Evolutionary conservation across 2,888 invertebrate species (phyloP).

Genomic region (Atethmia centrago): DNA sequence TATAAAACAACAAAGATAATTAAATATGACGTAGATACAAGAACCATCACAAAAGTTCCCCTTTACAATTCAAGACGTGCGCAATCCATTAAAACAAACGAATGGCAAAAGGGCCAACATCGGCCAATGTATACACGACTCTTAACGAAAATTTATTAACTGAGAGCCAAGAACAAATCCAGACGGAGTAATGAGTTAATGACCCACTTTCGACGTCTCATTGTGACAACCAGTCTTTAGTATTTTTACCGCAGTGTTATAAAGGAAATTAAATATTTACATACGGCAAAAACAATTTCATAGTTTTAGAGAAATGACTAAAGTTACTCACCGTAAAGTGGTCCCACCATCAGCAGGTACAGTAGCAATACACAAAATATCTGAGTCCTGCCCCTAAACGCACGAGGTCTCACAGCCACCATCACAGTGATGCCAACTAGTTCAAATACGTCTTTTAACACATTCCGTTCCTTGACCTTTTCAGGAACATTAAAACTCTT

Average conservation of each 20-base stretch:
- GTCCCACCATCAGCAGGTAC: slow-evolving; percentile 87
- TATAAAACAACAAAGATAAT: background rate
- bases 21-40: background rate
- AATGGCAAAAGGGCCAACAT: slow-evolving; percentile 43
- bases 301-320: background rate
- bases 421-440: slow-evolving; percentile 84
- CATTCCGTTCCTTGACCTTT: slow-evolving; percentile 68
- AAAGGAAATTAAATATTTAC: slow-evolving; percentile 32
- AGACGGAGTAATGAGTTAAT: slow-evolving; percentile 63
- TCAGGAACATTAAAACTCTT: slow-evolving; percentile 36
- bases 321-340: slow-evolving; percentile 85
- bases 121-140: slow-evolving; percentile 29
- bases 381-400: slow-evolving; percentile 78
- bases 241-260: slow-evolving; percentile 35
- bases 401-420: slow-evolving; percentile 82
- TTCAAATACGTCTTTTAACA: slow-evolving; percentile 77
- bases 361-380: slow-evolving; percentile 83
- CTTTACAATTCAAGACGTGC: background rate
- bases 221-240: slow-evolving; percentile 46
- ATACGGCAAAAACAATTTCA: background rate
- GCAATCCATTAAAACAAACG: slow-evolving; percentile 43
- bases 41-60: background rate
- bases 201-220: slow-evolving; percentile 57
- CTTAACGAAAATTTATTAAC: slow-evolving; percentile 59
- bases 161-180: slow-evolving; percentile 56